These are phyloP conservation scores for Sialis fuliginosa DNA, from an alignment of 2,888 invertebrate genomes.

Conservation along the genomic window DNA sequence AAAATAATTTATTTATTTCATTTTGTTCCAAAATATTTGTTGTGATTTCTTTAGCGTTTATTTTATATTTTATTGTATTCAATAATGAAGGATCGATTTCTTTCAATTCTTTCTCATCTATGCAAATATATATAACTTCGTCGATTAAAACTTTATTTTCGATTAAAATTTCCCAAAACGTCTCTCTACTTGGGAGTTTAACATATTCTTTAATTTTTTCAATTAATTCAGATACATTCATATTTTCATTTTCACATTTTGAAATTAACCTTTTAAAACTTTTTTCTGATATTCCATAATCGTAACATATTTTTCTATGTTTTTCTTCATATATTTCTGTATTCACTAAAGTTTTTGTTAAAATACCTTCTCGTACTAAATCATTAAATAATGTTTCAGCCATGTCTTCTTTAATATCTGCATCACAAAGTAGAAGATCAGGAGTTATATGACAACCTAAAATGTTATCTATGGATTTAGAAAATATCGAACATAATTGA, in stretches of 20 bases:
- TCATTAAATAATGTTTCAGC: constrained; percentile 7
- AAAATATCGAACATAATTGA: constrained; percentile 9
- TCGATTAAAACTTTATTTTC: constrained; percentile 6
- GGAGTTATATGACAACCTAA: constrained; percentile 9
- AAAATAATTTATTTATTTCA: background rate
- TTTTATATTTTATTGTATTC: constrained; percentile 2
- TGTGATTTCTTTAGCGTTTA: background rate
- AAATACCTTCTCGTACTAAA: constrained; percentile 2
- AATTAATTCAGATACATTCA: constrained; percentile 4
- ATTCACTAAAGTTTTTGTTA: constrained; percentile 1
- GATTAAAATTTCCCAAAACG: constrained; percentile 10
- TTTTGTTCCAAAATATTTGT: background rate
- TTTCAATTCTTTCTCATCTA: constrained; percentile 7
- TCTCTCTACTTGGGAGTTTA: constrained; percentile 8
- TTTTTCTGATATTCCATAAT: constrained; percentile 4
- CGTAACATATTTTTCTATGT: constrained; percentile 1
- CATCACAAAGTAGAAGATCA: constrained; percentile 6
- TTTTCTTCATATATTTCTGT: constrained; percentile 1
- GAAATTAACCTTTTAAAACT: background rate
- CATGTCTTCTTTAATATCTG: constrained; percentile 6
- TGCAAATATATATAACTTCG: constrained; percentile 9
- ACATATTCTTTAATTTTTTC: constrained; percentile 6
- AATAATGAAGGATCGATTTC: constrained; percentile 6
- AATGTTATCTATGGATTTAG: constrained; percentile 9
- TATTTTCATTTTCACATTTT: background rate